phyloP scores from a whole-genome alignment of 2,888 invertebrate species.

The Tiliacea citrago region DNA sequence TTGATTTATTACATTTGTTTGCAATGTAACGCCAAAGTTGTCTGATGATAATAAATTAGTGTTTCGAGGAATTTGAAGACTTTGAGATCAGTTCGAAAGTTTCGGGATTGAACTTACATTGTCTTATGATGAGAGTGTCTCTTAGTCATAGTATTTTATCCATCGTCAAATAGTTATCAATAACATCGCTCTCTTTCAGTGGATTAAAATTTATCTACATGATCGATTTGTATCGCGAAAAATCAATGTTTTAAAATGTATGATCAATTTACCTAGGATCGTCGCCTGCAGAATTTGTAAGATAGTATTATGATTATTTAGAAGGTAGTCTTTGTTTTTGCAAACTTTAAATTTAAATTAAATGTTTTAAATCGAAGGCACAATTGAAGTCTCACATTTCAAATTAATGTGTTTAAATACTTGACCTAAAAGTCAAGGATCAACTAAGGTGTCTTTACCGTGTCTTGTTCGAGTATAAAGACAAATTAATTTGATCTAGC shows the following conservation, averaged over 20 bases:
- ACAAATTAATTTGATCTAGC: slow-evolving; percentile 25
- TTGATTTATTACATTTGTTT: slow-evolving; percentile 83
- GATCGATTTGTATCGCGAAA: slow-evolving; percentile 38
- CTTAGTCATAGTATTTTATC: background rate
- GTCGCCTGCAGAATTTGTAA: background rate
- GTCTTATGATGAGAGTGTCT: background rate
- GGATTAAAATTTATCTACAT: slow-evolving; percentile 20
- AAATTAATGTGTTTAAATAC: background rate
- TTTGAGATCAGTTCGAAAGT: slow-evolving; percentile 25
- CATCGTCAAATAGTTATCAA: background rate
- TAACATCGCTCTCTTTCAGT: background rate
- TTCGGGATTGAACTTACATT: background rate
- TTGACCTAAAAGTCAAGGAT: slow-evolving; percentile 35
- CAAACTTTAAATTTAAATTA: background rate
- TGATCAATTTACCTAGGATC: slow-evolving; percentile 25
- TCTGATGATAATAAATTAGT: slow-evolving; percentile 67
- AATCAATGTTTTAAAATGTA: background rate
- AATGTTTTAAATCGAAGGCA: background rate
- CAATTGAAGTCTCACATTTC: background rate
- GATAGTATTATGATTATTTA: background rate
- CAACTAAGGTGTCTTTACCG: slow-evolving; percentile 1
- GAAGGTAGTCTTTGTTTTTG: background rate
- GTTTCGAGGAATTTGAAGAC: slow-evolving; percentile 32
- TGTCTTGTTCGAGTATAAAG: slow-evolving; percentile 3
- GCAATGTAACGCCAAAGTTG: slow-evolving; percentile 73